These are phyloP conservation scores for Microcebus murinus DNA, from an alignment of 2,113 vertebrate genomes.

Conservation along the genomic window DNA sequence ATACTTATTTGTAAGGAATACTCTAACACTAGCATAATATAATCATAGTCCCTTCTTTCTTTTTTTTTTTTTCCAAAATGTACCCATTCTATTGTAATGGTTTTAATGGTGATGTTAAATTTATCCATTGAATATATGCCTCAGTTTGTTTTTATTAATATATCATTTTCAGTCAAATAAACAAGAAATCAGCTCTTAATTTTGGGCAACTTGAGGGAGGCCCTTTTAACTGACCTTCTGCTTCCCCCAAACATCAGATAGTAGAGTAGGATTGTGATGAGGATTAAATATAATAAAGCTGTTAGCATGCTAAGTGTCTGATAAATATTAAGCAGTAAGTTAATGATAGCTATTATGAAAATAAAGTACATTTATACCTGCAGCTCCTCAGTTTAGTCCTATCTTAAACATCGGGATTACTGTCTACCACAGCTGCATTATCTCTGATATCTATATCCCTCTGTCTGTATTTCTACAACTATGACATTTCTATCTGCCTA, in stretches of 20 bases:
- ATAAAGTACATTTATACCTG: neutral
- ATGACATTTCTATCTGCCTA: neutral
- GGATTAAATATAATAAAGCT: neutral
- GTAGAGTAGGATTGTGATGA: neutral
- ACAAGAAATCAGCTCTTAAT: neutral
- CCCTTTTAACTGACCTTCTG: neutral
- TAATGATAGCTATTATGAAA: neutral
- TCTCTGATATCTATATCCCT: neutral
- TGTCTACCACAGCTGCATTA: neutral
- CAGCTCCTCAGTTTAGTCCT: neutral
- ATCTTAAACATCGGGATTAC: neutral
- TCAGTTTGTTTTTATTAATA: neutral
- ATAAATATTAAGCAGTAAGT: neutral
- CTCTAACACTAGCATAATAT: neutral
- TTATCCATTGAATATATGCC: neutral
- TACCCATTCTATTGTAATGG: fast-evolving
- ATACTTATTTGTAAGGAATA: neutral
- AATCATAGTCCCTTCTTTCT: neutral
- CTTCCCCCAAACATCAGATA: neutral
- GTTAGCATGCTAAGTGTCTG: neutral
- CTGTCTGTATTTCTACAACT: neutral
- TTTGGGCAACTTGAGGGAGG: neutral
- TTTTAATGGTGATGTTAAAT: neutral
- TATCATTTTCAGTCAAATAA: neutral
- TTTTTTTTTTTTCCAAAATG: neutral